Evolutionary conservation across 2,113 vertebrate species (phyloP).

Genomic region (Strix aluco): DNA sequence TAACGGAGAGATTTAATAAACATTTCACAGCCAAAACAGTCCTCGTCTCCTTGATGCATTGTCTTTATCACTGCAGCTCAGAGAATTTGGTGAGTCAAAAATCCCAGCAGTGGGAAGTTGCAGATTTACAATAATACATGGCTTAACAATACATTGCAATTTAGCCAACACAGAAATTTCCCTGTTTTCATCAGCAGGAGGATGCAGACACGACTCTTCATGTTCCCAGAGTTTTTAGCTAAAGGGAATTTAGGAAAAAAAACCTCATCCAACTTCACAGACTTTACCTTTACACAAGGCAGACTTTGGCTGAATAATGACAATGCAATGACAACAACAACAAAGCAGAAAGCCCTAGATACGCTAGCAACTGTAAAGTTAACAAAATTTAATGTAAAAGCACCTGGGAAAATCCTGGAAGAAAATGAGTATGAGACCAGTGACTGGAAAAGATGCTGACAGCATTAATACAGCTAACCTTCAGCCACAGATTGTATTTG

Average conservation of each 20-base stretch:
- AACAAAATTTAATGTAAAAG: neutral
- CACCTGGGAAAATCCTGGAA: neutral
- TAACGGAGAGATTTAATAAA: neutral
- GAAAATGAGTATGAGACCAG: neutral
- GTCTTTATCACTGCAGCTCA: neutral
- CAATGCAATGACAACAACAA: neutral
- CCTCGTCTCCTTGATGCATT: neutral
- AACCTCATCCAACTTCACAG: neutral
- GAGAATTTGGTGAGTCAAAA: conserved; percentile 34
- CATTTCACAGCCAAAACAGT: neutral
- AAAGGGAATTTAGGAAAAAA: neutral
- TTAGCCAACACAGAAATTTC: neutral
- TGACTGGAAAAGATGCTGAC: neutral
- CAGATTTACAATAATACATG: neutral
- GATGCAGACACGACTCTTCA: neutral
- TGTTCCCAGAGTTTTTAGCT: neutral
- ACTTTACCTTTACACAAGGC: neutral
- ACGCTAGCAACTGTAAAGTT: neutral
- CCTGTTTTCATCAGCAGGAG: neutral
- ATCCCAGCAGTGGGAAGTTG: conserved; percentile 13
- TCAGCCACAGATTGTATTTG: neutral
- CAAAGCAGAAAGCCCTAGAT: neutral
- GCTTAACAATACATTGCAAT: neutral
- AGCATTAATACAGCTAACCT: neutral
- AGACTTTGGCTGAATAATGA: neutral